A percentile compares a stretch with the other conserved stretches of the same genome.
These are phyloP conservation scores for Dasyornis broadbenti DNA, from an alignment of 2,113 vertebrate genomes.

Conservation along the genomic window DNA sequence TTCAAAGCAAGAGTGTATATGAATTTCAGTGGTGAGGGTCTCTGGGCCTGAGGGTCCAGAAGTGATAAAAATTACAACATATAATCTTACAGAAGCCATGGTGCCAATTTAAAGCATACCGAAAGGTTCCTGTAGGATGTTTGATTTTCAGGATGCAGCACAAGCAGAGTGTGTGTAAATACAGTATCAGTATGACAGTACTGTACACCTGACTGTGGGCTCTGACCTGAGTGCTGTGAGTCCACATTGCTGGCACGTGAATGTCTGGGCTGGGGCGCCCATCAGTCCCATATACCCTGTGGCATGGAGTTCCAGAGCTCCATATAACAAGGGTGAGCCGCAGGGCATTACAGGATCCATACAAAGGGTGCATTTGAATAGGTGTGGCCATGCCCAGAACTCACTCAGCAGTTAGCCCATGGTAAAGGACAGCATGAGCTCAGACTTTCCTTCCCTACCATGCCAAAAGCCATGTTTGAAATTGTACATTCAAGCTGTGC, in stretches of 20 bases:
- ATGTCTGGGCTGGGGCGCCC: not conserved
- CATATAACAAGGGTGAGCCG: not conserved
- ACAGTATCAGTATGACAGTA: not conserved
- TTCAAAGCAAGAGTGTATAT: not conserved
- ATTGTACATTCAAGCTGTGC: not conserved
- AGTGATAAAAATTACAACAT: not conserved
- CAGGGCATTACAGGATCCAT: accelerated
- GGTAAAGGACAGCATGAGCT: not conserved
- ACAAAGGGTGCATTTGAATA: accelerated
- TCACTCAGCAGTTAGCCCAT: not conserved
- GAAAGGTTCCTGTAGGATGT: not conserved
- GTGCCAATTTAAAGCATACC: not conserved
- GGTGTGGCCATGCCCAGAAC: not conserved
- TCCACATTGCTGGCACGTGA: accelerated
- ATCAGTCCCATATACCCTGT: not conserved
- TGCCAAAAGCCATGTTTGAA: not conserved
- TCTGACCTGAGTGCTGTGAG: not conserved
- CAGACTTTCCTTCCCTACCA: not conserved
- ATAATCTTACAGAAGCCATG: not conserved
- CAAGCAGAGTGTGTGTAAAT: not conserved
- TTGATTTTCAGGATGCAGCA: not conserved
- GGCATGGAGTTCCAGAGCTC: not conserved
- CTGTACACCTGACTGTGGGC: not conserved
- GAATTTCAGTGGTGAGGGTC: not conserved
- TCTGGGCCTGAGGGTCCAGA: not conserved